Percentiles rank a stretch among this genome's conserved stretches.
Conservation (phyloP, 2,888 invertebrate species). For the Athalia circularis region DNA sequence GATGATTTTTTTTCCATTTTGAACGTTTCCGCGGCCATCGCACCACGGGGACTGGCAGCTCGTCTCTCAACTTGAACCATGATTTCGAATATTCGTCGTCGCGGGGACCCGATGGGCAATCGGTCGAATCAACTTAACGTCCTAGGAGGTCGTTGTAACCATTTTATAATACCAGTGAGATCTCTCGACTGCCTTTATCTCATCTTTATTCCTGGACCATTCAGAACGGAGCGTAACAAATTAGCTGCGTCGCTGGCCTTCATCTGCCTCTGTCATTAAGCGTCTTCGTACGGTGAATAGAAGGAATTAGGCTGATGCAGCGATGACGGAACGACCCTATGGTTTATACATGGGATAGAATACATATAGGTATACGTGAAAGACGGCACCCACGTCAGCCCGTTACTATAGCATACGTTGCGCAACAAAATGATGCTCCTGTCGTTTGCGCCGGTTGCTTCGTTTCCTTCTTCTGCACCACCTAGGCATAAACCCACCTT, state of each 20-base stretch:
- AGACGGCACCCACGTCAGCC: slow-evolving; percentile 37
- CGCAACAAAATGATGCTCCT: slow-evolving; percentile 18
- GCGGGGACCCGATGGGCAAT: not conserved
- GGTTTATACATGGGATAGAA: slow-evolving; percentile 13
- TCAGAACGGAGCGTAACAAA: slow-evolving; percentile 44
- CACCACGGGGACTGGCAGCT: not conserved
- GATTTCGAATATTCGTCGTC: not conserved
- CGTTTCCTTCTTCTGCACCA: slow-evolving; percentile 15
- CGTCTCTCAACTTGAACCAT: slow-evolving; percentile 30
- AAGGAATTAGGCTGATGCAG: slow-evolving; percentile 41
- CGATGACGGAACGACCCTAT: slow-evolving; percentile 38
- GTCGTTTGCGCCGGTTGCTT: slow-evolving; percentile 1
- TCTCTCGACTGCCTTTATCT: slow-evolving; percentile 24
- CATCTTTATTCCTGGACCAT: slow-evolving; percentile 43
- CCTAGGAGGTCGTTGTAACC: slow-evolving; percentile 43
- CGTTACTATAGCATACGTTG: not conserved
- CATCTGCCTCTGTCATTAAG: slow-evolving; percentile 42
- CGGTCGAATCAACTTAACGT: slow-evolving; percentile 11
- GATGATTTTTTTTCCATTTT: not conserved
- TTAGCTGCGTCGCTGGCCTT: slow-evolving; percentile 44
- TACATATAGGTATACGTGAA: not conserved
- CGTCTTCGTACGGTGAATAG: slow-evolving; percentile 40
- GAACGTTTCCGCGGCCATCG: slow-evolving; percentile 28
- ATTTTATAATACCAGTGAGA: slow-evolving; percentile 41
- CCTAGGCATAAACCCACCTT: not conserved